Percentiles rank a stretch among this genome's conserved stretches.
phyloP scores from a whole-genome alignment of 2,888 invertebrate species.

The Anoncus sp. region DNA sequence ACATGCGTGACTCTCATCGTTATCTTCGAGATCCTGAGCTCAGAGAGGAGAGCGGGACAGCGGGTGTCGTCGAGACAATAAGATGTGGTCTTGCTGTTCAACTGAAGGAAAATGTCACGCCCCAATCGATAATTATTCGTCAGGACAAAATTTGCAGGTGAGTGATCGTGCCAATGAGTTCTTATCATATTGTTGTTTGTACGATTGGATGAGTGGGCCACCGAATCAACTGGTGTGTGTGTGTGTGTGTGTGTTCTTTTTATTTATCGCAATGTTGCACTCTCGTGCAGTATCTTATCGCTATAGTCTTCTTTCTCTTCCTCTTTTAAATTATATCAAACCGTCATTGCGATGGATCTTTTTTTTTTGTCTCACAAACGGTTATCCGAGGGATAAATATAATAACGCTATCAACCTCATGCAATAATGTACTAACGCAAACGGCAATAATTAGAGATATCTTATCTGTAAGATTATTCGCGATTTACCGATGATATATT shows the following conservation, averaged over 20 bases:
- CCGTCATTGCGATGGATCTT: background rate
- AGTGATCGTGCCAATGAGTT: conserved; percentile 66
- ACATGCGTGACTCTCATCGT: conserved; percentile 80
- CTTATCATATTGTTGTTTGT: background rate
- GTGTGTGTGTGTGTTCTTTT: background rate
- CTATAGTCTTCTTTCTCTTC: conserved; percentile 2
- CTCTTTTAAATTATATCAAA: background rate
- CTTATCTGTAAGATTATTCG: conserved; percentile 7
- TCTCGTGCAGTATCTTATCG: conserved; percentile 45
- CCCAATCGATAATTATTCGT: conserved; percentile 88
- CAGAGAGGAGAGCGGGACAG: conserved; percentile 91
- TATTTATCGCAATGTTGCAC: background rate
- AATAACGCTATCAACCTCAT: background rate
- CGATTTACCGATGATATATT: background rate
- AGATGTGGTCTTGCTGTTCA: conserved; percentile 94
- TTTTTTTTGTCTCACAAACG: conserved; percentile 11
- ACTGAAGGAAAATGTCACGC: conserved; percentile 91
- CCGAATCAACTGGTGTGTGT: background rate
- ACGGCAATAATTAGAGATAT: conserved; percentile 11
- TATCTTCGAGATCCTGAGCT: conserved; percentile 85
- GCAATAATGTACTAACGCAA: background rate
- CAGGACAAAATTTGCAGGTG: conserved; percentile 91
- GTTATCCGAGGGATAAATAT: background rate
- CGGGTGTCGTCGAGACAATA: conserved; percentile 92
- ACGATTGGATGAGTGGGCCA: background rate